Evolutionary conservation across 2,888 invertebrate genomes (phyloP).

Genomic region (Heterodera filipjevi): DNA sequence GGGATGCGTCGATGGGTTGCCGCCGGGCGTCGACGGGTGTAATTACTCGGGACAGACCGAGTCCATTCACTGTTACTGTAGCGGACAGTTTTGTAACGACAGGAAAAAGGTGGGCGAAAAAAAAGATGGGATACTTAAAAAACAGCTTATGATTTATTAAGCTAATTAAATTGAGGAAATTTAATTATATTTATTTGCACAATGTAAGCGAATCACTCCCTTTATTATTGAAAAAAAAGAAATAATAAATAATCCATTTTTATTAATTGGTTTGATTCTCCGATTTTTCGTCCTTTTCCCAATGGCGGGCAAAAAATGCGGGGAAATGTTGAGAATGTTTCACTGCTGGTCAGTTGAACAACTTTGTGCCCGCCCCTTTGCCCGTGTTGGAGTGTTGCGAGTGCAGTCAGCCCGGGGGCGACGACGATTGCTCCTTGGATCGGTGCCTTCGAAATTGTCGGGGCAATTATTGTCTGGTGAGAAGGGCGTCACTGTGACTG

Average conservation of each 20-base stretch:
- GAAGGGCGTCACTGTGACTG: not conserved
- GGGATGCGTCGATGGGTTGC: slow-evolving; percentile 60
- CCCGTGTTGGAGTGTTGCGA: slow-evolving; percentile 63
- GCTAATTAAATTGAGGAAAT: no score
- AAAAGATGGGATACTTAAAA: no score
- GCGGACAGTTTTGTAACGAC: slow-evolving; percentile 57
- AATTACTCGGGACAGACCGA: slow-evolving; percentile 62
- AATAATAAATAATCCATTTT: no score
- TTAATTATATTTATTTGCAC: not conserved
- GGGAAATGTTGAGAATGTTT: no score
- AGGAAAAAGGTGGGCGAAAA: slow-evolving; percentile 44
- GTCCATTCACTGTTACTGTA: slow-evolving; percentile 62
- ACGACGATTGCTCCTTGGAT: slow-evolving; percentile 41
- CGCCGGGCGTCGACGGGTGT: slow-evolving; percentile 57
- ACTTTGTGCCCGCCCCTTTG: slow-evolving; percentile 55
- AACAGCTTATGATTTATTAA: no score
- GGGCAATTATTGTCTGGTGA: slow-evolving; percentile 62
- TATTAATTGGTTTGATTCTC: no score
- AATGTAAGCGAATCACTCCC: no score
- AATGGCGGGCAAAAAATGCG: no score
- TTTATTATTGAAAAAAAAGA: no score
- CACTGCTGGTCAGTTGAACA: slow-evolving; percentile 46
- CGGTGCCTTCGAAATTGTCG: slow-evolving; percentile 55
- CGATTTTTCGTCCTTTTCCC: no score
- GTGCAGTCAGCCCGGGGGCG: slow-evolving; percentile 59